Base-by-base conservation (phyloP, 2,888 invertebrate genomes). In the Ophraella communa region DNA sequence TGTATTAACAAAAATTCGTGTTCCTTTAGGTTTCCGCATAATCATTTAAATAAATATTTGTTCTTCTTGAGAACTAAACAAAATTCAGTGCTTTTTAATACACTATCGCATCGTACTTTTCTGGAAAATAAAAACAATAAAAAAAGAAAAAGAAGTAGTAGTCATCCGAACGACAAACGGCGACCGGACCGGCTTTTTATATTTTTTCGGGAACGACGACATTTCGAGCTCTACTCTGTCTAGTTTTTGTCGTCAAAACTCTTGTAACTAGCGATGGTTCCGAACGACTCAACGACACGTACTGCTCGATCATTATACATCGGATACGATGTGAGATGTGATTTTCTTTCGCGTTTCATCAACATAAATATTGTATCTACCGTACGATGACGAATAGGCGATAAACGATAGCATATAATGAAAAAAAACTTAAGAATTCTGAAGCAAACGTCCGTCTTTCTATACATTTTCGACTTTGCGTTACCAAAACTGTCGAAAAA, bases 211-310 rank as follows among this genome's bases (percentile, higher is more conserved):
- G 63, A 58, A 65, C 64, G 65, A 65, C 67, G 71, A n/a, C n/a
- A n/a, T n/a, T n/a, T n/a, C 17, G 62, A 70, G 65, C 64, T 62
- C 71, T 66, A 73, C 70, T 67, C 74, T 70, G 73, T 75, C 78
- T 76, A 78, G 77, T 78, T 79, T 79, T 79, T 77, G 74, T 71
- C 67, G 61, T 60, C 59, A 69, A 69, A 73, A 72, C 69, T 69
- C 71, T 70, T 68, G 73, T 60, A 61, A 62, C 57, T 66, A 68
- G 68, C 68, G 68, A 66, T 66, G 68, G 65, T 64, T 62, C 51
- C 39, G 56, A 67, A 54, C 64, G 60, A 39, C 56, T 64, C 51
- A 49, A 64, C 66, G 66, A 64, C 54, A 54, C 54, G 65, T 64
- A 61, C 7, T 14, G 39, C 39, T 17, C 66, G 53, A 68, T 66